Evolutionary conservation across 2,888 invertebrate genomes (phyloP), one percentile per base, ranked within the genome.

Genomic region (Nemotelus pantherinus): DNA sequence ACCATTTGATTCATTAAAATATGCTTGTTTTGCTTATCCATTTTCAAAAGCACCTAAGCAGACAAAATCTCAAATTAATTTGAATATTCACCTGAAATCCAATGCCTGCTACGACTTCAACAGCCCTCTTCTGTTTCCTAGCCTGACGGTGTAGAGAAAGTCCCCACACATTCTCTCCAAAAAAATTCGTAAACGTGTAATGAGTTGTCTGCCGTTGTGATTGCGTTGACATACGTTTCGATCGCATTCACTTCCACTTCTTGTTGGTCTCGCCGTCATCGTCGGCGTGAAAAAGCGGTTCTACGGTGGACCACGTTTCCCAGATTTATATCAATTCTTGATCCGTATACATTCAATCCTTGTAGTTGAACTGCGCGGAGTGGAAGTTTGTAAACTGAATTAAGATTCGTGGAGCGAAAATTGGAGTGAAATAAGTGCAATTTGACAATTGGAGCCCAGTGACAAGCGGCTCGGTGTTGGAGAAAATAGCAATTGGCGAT

Each of bases 141-240:
- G 4, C 74, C 63, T 74, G 74, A 3, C 9, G 39, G 58, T 44
- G 10, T n/a, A 60, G 74, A 60, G 60, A 74, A 60, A 39, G 55
- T 50, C 53, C 6, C 70, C 50, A 53, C 9, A 55, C n/a, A 39
- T 47, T 60, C 58, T 60, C 58, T 47, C 39, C 45, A 60, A 45
- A 7, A 47, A 58, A 60, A 63, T 60, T 68, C 74, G 74, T 74
- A 74, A 48, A 74, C 74, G 74, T 74, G 74, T 74, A 74, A 74
- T 74, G 74, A 74, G 74, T 74, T 74, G 74, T 74, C 74, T 45
- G 44, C 58, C 3, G 60, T 45, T 44, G 60, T 72, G 72, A 6
- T 60, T 45, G 72, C 72, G 58, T 47, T 60, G 10, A n/a, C 48
- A 10, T 10, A 25, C 72, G 70, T 70, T 70, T 53, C 55, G 53